phyloP scores from a whole-genome alignment of 2,888 invertebrate species.

The Caenorhabditis drosophilae region DNA sequence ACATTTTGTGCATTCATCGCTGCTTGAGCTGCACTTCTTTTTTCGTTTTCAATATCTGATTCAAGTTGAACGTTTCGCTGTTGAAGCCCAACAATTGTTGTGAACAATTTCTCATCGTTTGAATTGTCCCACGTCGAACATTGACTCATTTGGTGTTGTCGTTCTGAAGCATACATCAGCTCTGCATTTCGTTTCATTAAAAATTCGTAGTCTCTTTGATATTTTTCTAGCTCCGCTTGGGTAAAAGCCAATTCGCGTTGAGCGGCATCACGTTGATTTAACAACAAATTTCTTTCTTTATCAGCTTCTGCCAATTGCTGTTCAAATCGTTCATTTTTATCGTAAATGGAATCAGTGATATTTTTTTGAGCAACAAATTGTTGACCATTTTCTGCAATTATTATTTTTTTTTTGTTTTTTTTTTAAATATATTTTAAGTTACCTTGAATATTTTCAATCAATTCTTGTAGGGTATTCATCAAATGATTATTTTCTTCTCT shows the following conservation, averaged over 20 bases:
- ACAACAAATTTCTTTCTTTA: constrained; percentile 17
- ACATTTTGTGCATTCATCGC: constrained; percentile 39
- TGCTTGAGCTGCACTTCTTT: constrained; percentile 34
- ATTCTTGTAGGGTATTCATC: constrained; percentile 53
- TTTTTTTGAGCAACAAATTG: constrained; percentile 33
- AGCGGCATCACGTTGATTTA: constrained; percentile 35
- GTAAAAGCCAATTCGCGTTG: constrained; percentile 56
- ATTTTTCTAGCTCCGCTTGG: constrained; percentile 55
- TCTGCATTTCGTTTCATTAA: constrained; percentile 23
- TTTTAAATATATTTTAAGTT: not conserved
- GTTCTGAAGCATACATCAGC: constrained; percentile 25
- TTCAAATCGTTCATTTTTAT: constrained; percentile 24
- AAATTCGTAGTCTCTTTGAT: constrained; percentile 45
- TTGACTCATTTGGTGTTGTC: constrained; percentile 10
- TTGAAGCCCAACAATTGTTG: constrained; percentile 33
- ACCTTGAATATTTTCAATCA: constrained; percentile 48
- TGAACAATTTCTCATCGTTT: constrained; percentile 31
- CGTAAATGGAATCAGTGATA: constrained; percentile 27
- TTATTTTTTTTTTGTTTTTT: not conserved
- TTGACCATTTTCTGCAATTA: constrained; percentile 30
- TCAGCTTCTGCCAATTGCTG: constrained; percentile 38
- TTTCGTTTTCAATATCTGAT: constrained; percentile 41
- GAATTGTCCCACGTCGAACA: constrained; percentile 16
- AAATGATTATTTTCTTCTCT: constrained; percentile 39
- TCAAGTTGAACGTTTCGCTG: constrained; percentile 46